Percentiles rank a stretch among this genome's conserved stretches.
Conservation (phyloP, 2,888 invertebrate species). For the Xanthorhoe designata region DNA sequence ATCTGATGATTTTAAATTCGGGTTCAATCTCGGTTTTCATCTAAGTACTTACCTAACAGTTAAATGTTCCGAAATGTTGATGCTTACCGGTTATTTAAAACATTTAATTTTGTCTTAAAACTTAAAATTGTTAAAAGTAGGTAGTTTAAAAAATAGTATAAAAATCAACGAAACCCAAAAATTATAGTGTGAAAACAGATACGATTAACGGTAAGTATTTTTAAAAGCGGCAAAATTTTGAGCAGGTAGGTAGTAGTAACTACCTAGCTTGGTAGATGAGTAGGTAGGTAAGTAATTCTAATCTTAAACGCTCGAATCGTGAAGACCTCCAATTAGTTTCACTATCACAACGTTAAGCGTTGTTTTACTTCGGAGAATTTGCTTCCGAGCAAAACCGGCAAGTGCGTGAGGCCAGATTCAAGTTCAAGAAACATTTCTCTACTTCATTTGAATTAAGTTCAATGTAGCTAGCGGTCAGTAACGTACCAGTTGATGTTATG, state of each 20-base stretch:
- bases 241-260: not conserved
- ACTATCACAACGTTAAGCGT: conserved; percentile 33
- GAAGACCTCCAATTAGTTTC: conserved; percentile 40
- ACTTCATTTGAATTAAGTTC: not conserved
- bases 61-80: not conserved
- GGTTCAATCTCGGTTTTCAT: not conserved
- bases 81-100: too few species aligned
- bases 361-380: conserved; percentile 31
- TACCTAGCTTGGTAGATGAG: too few species aligned
- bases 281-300: conserved; percentile 2
- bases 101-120: too few species aligned
- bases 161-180: too few species aligned
- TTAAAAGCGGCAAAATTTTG: conserved; percentile 3
- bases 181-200: conserved; percentile 12
- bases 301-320: conserved; percentile 26
- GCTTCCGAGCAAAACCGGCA: not conserved
- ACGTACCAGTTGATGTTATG: too few species aligned
- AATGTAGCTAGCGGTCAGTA: too few species aligned
- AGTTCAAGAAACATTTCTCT: conserved; percentile 3
- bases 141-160: too few species aligned
- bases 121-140: too few species aligned
- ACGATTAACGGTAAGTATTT: conserved; percentile 17
- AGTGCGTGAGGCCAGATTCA: conserved; percentile 7
- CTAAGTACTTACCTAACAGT: too few species aligned
- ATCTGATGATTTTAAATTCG: not conserved